Evolutionary conservation across 2,113 vertebrate genomes (phyloP).

Genomic region (Eudyptes chrysolophus): DNA sequence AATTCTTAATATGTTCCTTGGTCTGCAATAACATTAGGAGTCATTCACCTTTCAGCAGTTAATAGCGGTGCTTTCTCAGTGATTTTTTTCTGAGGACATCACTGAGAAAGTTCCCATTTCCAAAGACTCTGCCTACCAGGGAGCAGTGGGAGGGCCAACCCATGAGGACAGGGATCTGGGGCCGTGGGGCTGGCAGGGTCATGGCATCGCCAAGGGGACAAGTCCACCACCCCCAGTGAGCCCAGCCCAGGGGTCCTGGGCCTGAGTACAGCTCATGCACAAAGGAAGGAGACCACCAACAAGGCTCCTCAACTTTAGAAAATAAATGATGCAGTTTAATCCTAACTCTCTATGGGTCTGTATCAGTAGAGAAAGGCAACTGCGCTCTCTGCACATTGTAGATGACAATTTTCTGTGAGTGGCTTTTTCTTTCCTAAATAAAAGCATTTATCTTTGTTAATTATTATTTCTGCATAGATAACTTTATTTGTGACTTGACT

Average conservation of each 20-base stretch:
- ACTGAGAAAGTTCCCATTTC: neutral
- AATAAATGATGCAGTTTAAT: neutral
- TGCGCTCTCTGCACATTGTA: neutral
- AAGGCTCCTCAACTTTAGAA: neutral
- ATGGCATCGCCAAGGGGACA: neutral
- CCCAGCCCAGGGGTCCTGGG: too few relatives aligned
- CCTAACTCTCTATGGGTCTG: neutral
- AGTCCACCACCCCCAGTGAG: fast-evolving
- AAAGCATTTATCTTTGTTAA: neutral
- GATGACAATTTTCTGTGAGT: neutral
- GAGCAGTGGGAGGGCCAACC: neutral
- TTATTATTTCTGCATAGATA: slow-evolving; percentile 22
- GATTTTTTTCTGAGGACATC: neutral
- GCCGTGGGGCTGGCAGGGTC: neutral
- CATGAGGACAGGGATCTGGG: neutral
- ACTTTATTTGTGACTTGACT: slow-evolving; percentile 25
- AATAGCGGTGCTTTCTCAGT: fast-evolving
- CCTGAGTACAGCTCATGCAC: neutral
- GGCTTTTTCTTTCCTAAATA: neutral
- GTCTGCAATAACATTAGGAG: neutral
- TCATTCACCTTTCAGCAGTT: neutral
- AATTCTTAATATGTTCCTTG: neutral
- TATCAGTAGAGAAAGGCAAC: neutral
- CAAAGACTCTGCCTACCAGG: neutral
- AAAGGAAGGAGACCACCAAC: neutral